Evolutionary conservation across 2,888 invertebrate species (phyloP), one percentile per base, ranked within the genome.

Genomic region (Zygogramma bicolorata): DNA sequence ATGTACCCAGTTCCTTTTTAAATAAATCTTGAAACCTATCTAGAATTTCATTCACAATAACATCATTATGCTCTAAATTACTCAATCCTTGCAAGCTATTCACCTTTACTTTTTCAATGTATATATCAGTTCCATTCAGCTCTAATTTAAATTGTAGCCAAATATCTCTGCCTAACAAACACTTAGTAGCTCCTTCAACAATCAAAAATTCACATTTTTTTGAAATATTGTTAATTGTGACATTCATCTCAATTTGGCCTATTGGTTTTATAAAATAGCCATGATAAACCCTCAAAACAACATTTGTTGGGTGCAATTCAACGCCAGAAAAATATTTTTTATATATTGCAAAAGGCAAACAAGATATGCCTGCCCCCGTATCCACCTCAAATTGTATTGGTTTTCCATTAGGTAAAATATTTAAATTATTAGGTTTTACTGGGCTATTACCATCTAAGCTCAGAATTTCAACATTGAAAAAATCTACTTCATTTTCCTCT

Each of bases 121-220:
- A 18, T 8, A 49, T 18, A 15, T 18, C 18, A 3, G 22, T 18
- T 10, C 13, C 65, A 27, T 22, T 31, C 42, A 42, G 60, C 65
- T n/a, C 10, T 20, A 60, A 59, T 60, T 68, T 42, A 46, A 40
- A n/a, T n/a, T n/a, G n/a, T n/a, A n/a, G n/a, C n/a, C n/a, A n/a
- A n/a, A n/a, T n/a, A n/a, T n/a, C n/a, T 13, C 60, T 27, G 42
- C 65, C 60, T 49, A 70, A 38, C 18, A 70, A 61, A n/a, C 65
- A 53, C 38, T 65, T 22, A 13, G 60, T 59, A 18, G 70, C 70
- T 2, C 70, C 70, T 22, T 70, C 70, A n/a, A 70, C 61, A 8
- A 70, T 58, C 15, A 70, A 65, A 29, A 65, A 53, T 3, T 15
- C 29, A 53, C 53, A 53, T 27, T 2, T 13, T 18, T 49, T 10